Base-by-base conservation (phyloP, 2,888 invertebrate genomes). In the Polyploca ridens region DNA sequence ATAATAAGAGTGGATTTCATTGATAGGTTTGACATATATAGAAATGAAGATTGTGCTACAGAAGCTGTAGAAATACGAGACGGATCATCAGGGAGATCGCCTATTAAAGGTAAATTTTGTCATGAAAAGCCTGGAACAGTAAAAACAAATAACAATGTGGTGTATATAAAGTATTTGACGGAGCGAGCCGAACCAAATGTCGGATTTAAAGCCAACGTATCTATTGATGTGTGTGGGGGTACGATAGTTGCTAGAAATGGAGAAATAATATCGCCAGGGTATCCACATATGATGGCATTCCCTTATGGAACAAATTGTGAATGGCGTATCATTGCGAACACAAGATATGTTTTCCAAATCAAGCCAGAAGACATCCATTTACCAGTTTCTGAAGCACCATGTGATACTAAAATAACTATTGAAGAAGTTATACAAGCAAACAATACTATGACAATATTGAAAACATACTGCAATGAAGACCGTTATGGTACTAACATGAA, bases 1-100 rank as follows among this genome's bases (percentile, higher is more conserved):
- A 94, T 95, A 19, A 88, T 99, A 54, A 94, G 96, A 69, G 90
- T 98, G 16, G 97, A 97, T 82, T 98, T 99, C 78, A 82, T 95
- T 4, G 96, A 96, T 0, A 91, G 95, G 75, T 98, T 98, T 86
- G 96, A 97, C 83, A 90, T 98, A 19, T 91, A 91, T 63, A 65
- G 72, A 33, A 75, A 73, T 13, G 69, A 72, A 44, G 79, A 88
- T 61, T 94, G 93, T 71, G 75, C 38, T 44, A 82, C 82, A 35
- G 97, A 97, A 81, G 97, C 95, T 72, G 93, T 99, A 0, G 98
- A 98, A 88, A 81, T 99, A 8, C 94, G 96, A 69, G 98, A 99
- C 86, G 99, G 99, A 0, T 96, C 96, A 0, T 97, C 98, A 0
- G 93, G 92, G 33, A 81, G 95, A 64, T 95, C 99, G 0, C 95